Base-by-base conservation (phyloP, 2,888 invertebrate species). In the Leptinotarsa rubiginosa region DNA sequence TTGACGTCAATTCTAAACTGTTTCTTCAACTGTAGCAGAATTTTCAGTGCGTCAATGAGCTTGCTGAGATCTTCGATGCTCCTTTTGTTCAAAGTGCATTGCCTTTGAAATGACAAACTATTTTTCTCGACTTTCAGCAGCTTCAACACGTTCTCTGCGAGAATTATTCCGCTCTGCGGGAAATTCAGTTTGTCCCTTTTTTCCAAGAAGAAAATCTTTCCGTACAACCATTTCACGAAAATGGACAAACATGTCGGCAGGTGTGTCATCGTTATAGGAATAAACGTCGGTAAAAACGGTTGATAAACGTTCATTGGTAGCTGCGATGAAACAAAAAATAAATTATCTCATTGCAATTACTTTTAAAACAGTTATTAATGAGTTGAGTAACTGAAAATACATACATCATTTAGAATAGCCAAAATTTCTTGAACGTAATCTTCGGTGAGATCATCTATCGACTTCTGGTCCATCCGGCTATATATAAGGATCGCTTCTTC, bases 401-500 rank as follows among this genome's bases (percentile, higher is more conserved):
- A 77, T 80, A 84, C 83, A 65, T 80, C 78, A 70, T 82, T 81
- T 15, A 86, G 69, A 22, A 82, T 72, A 47, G 78, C 73, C 22
- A 85, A 77, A 65, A 86, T 80, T 69, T 78, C 79, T 71, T 80
- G 69, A 66, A 86, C 77, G 65, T 76, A 74, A 12, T 74, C 47
- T 41, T 83, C 79, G 41, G 75, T 77, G 70, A 85, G 75, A 16
- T 68, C 75, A 41, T 69, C 71, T 47, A 80, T 71, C 16, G 82
- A 78, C 18, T 67, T 49, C 5, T 69, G 68, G 56, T 84, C 83
- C 25, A 86, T 74, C 50, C 83, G 79, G 66, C 72, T 83, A 74
- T 82, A 86, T 50, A 88, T 82, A 59, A 86, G 82, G 22, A 84
- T 81, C 2, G 85, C 84, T 75, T 85, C 82, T 56, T 85, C 83